Evolutionary conservation across 2,797 vertebrate genomes (phyloP), one percentile per base, ranked within the genome.

Genomic region (Sylvilagus floridanus): DNA sequence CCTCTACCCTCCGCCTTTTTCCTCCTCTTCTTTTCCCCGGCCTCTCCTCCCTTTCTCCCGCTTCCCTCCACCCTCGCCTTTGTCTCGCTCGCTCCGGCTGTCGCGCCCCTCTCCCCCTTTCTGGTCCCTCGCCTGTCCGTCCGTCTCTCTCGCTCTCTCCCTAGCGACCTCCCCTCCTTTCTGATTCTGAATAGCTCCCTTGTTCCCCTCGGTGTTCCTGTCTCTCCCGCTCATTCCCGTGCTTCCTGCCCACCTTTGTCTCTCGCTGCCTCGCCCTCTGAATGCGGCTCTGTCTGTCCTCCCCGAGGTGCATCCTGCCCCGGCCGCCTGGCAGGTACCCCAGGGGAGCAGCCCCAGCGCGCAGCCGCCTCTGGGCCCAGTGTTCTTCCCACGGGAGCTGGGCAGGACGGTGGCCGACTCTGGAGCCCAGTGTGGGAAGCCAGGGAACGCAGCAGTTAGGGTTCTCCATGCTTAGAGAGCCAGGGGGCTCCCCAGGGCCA

Each of bases 241-340:
- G 84, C 88, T 95, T 94, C 96, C 93, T 93, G 65, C 71, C 82
- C 78, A 95, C 85, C 97, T 97, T 96, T 96, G 94, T 95, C 92
- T 96, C 60, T 92, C 69, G 52, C 32, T 0, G 72, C 90, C 84
- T 87, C 60, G 71, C 54, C 77, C 92, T 69, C 93, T 97, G 87
- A 95, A 96, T 93, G 95, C 93, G 54, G 66, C 89, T 95, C 96
- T 95, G 91, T 95, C 84, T 88, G 78, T 96, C 86, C 73, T 90
- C 76, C 68, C 82, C 52, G 81, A 96, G 97, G 96, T 96, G 86
- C 52, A 13, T 82, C 72, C 91, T 75, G 82, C 79, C 95, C 95
- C 69, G 79, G 78, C 83, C 83, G 77, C 94, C 88, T 3, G 62
- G 87, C 73, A 79, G 42, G 69, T 24, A 21, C 62, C 71, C 81